phyloP scores from a whole-genome alignment of 2,113 vertebrate genomes.

The Caretta caretta region DNA sequence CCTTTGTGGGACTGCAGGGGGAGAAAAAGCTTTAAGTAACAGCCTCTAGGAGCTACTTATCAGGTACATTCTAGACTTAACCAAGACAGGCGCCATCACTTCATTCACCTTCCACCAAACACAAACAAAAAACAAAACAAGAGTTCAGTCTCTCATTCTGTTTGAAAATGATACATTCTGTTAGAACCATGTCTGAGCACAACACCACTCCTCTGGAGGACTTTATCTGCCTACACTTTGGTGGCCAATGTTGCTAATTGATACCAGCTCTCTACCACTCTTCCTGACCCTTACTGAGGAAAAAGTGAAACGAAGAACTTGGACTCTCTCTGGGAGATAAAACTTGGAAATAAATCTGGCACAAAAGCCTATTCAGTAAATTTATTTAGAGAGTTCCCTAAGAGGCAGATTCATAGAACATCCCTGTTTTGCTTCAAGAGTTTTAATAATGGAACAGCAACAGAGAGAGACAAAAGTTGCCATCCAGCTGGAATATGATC shows the following conservation, averaged over 20 bases:
- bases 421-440: background rate
- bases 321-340: background rate
- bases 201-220: background rate
- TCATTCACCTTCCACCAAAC: background rate
- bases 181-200: background rate
- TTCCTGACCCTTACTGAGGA: constrained; percentile 7
- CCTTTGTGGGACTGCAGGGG: background rate
- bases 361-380: background rate
- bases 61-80: background rate
- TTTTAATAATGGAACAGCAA: background rate
- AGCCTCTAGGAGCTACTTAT: background rate
- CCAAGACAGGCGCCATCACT: background rate
- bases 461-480: background rate
- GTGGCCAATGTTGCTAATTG: background rate
- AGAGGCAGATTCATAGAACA: background rate
- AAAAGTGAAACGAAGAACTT: constrained; percentile 36
- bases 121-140: background rate
- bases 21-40: background rate
- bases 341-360: constrained; percentile 30
- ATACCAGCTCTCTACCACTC: background rate
- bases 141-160: background rate
- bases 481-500: background rate
- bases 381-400: background rate
- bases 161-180: background rate
- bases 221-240: constrained; percentile 37